These are phyloP conservation scores for Gavia stellata DNA, from an alignment of 2,113 vertebrate species.

Conservation along the genomic window DNA sequence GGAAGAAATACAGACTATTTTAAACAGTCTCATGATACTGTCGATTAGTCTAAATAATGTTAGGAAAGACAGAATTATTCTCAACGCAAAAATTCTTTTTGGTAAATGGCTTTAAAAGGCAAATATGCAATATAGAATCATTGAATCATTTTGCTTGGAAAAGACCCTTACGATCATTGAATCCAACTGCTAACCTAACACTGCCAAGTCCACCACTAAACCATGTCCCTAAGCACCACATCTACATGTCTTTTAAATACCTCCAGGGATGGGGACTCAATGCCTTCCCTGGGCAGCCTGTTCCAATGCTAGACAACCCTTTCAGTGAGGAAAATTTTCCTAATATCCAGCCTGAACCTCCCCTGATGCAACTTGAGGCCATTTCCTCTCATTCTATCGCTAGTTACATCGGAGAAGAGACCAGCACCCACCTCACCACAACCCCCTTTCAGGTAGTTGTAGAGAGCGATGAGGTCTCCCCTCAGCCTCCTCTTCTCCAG, in stretches of 20 bases:
- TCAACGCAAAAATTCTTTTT: background rate
- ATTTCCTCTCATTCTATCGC: background rate
- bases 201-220: background rate
- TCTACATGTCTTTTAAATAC: background rate
- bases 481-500: background rate
- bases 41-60: background rate
- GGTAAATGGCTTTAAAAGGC: background rate
- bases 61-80: background rate
- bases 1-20: background rate
- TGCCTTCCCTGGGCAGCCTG: background rate
- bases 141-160: background rate
- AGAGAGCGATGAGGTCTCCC: background rate
- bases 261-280: background rate
- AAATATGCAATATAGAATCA: background rate
- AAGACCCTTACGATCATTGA: background rate
- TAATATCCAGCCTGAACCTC: background rate
- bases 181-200: background rate
- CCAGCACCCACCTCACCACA: fast-evolving
- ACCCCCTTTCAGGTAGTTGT: background rate
- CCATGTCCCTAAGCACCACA: fast-evolving
- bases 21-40: background rate
- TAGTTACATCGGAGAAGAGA: background rate
- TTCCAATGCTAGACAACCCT: background rate
- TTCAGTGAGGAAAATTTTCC: background rate
- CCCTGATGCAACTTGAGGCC: fast-evolving